Evolutionary conservation across 1,140 invertebrate genomes (phyloP).

Genomic region (Metopolophium dirhodum): DNA sequence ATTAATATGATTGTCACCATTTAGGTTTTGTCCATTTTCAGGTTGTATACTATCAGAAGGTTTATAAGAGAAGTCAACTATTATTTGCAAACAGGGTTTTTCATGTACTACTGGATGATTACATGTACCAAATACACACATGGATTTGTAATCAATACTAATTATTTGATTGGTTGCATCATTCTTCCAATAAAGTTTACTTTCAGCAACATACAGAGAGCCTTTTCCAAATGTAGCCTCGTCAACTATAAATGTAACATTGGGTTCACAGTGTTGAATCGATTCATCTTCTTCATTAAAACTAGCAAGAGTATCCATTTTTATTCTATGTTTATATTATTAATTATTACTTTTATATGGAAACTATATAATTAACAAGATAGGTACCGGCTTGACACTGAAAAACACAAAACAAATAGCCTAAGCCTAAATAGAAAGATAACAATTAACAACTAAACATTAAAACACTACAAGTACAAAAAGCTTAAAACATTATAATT

Average conservation of each 20-base stretch:
- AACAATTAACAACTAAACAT: neutral
- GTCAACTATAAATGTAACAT: slow-evolving; percentile 34
- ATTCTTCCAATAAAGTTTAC: slow-evolving; percentile 56
- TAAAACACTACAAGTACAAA: neutral
- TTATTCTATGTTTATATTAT: slow-evolving; percentile 21
- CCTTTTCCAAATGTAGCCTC: slow-evolving; percentile 40
- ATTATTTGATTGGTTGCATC: slow-evolving; percentile 14
- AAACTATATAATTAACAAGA: slow-evolving; percentile 32
- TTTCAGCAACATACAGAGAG: slow-evolving; percentile 38
- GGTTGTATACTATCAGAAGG: neutral
- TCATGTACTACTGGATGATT: slow-evolving; percentile 49
- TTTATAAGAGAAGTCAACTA: slow-evolving; percentile 41
- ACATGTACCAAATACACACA: slow-evolving; percentile 52
- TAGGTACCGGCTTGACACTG: slow-evolving; percentile 40
- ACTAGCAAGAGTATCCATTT: slow-evolving; percentile 35
- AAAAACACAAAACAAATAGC: slow-evolving; percentile 51
- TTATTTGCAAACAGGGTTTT: slow-evolving; percentile 47
- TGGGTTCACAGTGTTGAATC: slow-evolving; percentile 26
- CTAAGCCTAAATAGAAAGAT: slow-evolving; percentile 36
- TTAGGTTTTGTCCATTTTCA: slow-evolving; percentile 27
- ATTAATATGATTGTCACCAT: slow-evolving; percentile 14
- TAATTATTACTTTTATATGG: neutral
- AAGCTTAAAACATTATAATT: neutral
- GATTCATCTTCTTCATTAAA: slow-evolving; percentile 48
- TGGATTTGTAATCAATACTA: slow-evolving; percentile 52